These are phyloP conservation scores for Acanthococcus lagerstroemiae DNA, from an alignment of 2,888 invertebrate genomes.

Conservation along the genomic window DNA sequence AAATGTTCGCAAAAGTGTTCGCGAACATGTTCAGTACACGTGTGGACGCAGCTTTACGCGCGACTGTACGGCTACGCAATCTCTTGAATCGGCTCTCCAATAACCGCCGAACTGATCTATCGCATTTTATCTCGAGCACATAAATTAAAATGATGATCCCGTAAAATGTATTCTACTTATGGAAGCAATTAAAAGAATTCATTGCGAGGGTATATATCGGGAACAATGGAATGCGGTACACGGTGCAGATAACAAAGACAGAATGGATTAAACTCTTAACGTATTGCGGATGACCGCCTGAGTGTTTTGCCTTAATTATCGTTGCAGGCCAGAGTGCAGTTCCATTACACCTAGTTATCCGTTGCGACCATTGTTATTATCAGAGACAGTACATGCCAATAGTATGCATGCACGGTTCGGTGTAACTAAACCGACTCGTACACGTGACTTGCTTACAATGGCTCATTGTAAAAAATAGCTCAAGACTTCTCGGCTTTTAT, in stretches of 20 bases:
- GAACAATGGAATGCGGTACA: slow-evolving; percentile 6
- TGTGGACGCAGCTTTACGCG: too few relatives aligned
- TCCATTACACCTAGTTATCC: slow-evolving; percentile 12
- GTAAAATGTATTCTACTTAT: slow-evolving; percentile 2
- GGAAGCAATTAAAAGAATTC: slow-evolving; percentile 11
- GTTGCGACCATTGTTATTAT: slow-evolving; percentile 2
- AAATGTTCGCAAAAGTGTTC: too few relatives aligned
- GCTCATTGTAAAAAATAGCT: slow-evolving; percentile 8
- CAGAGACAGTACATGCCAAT: slow-evolving; percentile 8
- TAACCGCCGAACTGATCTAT: neutral
- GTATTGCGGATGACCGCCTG: slow-evolving; percentile 12
- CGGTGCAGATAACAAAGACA: slow-evolving; percentile 6
- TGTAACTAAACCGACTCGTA: slow-evolving; percentile 8
- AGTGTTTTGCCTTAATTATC: slow-evolving; percentile 14
- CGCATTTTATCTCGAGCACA: neutral
- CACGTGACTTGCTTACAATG: slow-evolving; percentile 14
- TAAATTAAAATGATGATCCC: slow-evolving; percentile 6
- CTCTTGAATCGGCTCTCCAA: neutral
- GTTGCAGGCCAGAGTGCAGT: slow-evolving; percentile 8
- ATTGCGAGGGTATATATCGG: slow-evolving; percentile 3
- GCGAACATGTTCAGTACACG: too few relatives aligned
- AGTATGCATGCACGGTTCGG: slow-evolving; percentile 8
- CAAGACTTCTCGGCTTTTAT: slow-evolving; percentile 12
- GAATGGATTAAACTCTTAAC: slow-evolving; percentile 5
- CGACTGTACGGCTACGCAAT: too few relatives aligned